Percentiles rank a stretch among this genome's conserved stretches.
These are phyloP conservation scores for Dendrocincla tyrannina DNA, from an alignment of 2,797 vertebrate genomes.

Conservation along the genomic window DNA sequence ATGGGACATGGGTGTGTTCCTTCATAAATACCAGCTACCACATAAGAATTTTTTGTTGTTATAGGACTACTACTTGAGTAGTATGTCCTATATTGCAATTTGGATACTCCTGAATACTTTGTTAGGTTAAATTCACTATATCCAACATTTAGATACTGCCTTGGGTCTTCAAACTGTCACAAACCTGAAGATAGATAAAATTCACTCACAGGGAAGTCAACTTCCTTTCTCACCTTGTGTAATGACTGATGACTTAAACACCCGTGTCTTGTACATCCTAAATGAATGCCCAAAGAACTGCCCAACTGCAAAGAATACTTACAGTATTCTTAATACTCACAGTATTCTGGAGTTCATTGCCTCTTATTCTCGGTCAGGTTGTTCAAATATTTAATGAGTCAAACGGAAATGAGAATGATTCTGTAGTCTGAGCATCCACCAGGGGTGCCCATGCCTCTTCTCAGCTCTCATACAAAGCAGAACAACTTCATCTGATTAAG, in stretches of 20 bases:
- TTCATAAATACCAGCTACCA: neutral
- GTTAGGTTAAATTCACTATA: neutral
- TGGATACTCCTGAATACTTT: neutral
- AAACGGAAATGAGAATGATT: neutral
- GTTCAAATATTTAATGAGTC: constrained; percentile 28
- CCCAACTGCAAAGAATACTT: neutral
- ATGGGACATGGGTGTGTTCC: neutral
- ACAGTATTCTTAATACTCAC: too few relatives aligned
- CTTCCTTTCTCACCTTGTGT: neutral
- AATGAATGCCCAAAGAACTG: neutral
- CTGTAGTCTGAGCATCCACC: neutral
- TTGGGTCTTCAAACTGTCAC: neutral
- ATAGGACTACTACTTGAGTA: too few relatives aligned
- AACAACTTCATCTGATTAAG: neutral
- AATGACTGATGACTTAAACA: neutral
- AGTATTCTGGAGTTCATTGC: neutral
- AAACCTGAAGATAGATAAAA: neutral
- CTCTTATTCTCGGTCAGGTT: neutral
- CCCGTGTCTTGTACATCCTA: neutral
- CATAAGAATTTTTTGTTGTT: fast-evolving
- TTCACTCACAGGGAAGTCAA: neutral
- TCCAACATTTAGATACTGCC: neutral
- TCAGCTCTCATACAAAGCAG: neutral
- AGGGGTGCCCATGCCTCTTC: neutral
- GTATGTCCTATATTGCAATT: neutral